Evolutionary conservation across 2,113 vertebrate genomes (phyloP).

Genomic region (Gymnarchus niloticus): DNA sequence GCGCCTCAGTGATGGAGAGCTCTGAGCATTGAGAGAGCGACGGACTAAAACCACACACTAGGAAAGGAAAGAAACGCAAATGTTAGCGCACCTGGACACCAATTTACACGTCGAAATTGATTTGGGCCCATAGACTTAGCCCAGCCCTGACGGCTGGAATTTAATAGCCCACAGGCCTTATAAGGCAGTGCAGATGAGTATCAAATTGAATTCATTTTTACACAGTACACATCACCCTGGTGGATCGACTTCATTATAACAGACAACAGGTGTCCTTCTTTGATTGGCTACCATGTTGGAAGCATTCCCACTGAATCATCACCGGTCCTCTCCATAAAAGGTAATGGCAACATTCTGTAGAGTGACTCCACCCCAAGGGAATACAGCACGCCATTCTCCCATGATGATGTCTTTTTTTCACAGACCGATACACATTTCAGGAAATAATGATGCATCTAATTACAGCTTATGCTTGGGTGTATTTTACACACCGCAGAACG

Average conservation of each 20-base stretch:
- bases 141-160: not conserved
- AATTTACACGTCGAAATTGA: slow-evolving; percentile 7
- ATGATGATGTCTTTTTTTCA: not conserved
- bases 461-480: slow-evolving; percentile 10
- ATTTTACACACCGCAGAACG: not conserved
- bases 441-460: slow-evolving; percentile 1
- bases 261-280: slow-evolving; percentile 18
- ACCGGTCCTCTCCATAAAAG: not conserved
- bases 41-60: not conserved
- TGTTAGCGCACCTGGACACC: not conserved
- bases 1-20: too few relatives aligned
- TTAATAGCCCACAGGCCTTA: not conserved
- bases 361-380: too few relatives aligned
- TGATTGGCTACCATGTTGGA: not conserved
- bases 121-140: slow-evolving; percentile 7
- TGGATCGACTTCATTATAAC: slow-evolving; percentile 12
- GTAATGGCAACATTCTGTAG: not conserved
- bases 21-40: not conserved
- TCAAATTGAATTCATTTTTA: slow-evolving; percentile 20
- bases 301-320: not conserved
- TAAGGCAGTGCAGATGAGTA: not conserved
- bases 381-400: not conserved
- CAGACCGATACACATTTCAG: not conserved
- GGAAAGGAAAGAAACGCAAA: not conserved
- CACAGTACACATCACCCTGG: slow-evolving; percentile 12